Conservation (phyloP, 2,113 vertebrate genomes). For the Rhagologus leucostigma region DNA sequence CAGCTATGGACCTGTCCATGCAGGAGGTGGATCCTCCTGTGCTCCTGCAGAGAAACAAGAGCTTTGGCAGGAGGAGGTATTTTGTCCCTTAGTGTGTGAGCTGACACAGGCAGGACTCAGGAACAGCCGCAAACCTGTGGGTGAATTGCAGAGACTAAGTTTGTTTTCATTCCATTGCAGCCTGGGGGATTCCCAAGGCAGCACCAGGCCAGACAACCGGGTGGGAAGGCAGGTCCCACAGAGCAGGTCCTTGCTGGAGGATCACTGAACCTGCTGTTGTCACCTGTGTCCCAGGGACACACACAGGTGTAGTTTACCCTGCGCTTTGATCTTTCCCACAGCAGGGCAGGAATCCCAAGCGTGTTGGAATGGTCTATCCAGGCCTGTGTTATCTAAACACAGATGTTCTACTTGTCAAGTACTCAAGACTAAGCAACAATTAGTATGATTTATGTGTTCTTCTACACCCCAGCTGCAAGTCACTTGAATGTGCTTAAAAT, state of each 20-base stretch:
- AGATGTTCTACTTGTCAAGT: background rate
- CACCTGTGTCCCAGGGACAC: background rate
- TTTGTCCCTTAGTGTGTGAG: background rate
- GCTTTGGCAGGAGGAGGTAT: background rate
- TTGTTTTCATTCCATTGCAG: background rate
- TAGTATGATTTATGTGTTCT: background rate
- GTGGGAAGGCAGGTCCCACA: background rate
- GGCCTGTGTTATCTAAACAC: background rate
- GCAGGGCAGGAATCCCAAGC: background rate
- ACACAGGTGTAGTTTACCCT: rapidly evolving
- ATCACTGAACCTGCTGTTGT: background rate
- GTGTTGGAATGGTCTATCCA: background rate
- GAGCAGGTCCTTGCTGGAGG: background rate
- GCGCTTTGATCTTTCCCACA: background rate
- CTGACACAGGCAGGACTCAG: background rate
- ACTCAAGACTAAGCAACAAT: background rate
- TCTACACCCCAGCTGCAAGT: background rate
- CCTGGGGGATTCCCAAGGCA: background rate
- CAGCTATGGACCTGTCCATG: background rate
- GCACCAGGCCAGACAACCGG: too few relatives aligned
- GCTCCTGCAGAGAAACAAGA: background rate
- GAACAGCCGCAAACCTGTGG: rapidly evolving
- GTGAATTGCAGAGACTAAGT: background rate
- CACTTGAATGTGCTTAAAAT: background rate
- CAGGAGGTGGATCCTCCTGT: background rate